Evolutionary conservation across 2,797 vertebrate species (phyloP), one percentile per base, ranked within the genome.

Genomic region (Cirrhinus molitorella): DNA sequence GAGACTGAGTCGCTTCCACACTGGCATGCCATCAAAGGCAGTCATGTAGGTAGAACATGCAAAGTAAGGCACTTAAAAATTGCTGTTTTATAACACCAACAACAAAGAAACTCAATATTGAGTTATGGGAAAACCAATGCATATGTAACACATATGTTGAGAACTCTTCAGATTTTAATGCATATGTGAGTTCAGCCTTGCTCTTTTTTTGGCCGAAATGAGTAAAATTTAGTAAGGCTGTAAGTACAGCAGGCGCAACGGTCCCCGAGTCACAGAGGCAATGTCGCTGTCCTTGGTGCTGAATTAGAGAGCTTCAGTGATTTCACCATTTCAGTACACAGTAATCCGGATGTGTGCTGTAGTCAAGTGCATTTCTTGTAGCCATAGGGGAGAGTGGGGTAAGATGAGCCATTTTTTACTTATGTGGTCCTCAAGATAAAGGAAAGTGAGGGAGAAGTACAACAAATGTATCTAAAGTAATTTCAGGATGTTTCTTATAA

Each of bases 1-100:
- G 90, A 90, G 88, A 57, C 77, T 81, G 83, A 65, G 70, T 82
- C 43, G 74, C 84, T 83, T 89, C 67, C 77, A 80, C 51, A 83
- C n/a, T 82, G 89, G 92, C 91, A 88, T 77, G 66, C 51, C 80
- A 89, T 92, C 83, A 93, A 87, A 90, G 86, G 88, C 70, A 87
- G 85, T 84, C 77, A 72, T 85, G 91, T 84, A 87, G 86, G 86
- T 49, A 21, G 49, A 47, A 9, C 51, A 65, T 31, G 11, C 59
- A 76, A 51, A 61, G 25, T 23, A 34, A 34, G 21, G 66, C 28
- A 10, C 8, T 49, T 47, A 2, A 16, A 34, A 79, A 59, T 47
- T 0, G 3, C 14, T 80, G 72, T 61, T 72, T 80, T 31, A 65
- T n/a, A 77, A 17, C 34, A 61, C 17, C 9, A 14, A 31, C 7